Evolutionary conservation across 2,888 invertebrate species (phyloP).

Genomic region (Disparrhopalites patrizii): DNA sequence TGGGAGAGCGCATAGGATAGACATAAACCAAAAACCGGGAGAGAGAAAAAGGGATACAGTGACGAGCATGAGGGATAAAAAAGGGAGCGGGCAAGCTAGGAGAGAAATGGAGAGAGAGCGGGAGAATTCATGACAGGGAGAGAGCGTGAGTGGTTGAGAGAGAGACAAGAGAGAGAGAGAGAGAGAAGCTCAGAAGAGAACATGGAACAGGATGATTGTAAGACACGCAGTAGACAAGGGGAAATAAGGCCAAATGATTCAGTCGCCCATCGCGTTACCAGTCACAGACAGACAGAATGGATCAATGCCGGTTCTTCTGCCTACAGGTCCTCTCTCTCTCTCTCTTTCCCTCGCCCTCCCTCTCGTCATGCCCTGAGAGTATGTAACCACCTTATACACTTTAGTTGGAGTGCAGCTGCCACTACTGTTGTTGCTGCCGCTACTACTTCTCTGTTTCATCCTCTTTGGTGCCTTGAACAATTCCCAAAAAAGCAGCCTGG

Average conservation of each 20-base stretch:
- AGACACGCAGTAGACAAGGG: slow-evolving; percentile 23
- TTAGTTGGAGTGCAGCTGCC: neutral
- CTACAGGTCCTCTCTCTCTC: neutral
- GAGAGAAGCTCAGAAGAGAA: neutral
- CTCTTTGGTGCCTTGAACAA: neutral
- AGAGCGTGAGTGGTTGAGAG: neutral
- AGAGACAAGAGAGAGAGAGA: neutral
- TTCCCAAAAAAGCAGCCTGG: neutral
- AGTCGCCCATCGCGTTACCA: slow-evolving; percentile 13
- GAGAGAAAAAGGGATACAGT: neutral
- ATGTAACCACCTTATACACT: neutral
- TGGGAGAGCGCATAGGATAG: no score
- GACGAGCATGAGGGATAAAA: neutral
- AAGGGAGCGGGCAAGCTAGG: no score
- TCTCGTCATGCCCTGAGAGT: neutral
- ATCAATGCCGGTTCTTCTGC: slow-evolving; percentile 23
- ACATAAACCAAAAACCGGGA: neutral
- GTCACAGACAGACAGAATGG: slow-evolving; percentile 22
- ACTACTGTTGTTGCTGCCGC: no score
- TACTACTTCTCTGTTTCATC: no score
- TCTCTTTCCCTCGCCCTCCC: neutral
- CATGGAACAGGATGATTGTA: slow-evolving; percentile 19
- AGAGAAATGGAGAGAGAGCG: no score
- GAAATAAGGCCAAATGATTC: slow-evolving; percentile 22
- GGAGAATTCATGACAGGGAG: neutral